These are phyloP conservation scores for Pyrocephalus nanus DNA, from an alignment of 2,797 vertebrate genomes.

Conservation along the genomic window DNA sequence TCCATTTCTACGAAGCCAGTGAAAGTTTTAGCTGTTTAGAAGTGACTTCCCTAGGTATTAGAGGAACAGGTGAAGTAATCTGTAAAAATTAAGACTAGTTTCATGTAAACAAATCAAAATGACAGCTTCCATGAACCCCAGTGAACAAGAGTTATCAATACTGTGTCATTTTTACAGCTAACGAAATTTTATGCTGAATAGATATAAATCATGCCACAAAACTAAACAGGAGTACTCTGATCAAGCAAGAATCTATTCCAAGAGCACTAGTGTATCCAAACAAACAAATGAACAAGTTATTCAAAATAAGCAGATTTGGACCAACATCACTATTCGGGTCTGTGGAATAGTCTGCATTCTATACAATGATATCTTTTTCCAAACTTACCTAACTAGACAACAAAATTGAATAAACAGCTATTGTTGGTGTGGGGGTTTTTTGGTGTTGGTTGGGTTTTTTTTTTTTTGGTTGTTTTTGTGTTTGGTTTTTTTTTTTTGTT, in stretches of 20 bases:
- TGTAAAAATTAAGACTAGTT: background rate
- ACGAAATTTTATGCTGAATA: constrained; percentile 12
- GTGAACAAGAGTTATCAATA: background rate
- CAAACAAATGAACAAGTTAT: background rate
- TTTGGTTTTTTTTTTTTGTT: background rate
- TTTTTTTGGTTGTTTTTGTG: too few species aligned
- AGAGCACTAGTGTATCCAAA: constrained; percentile 27
- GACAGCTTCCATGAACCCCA: constrained; percentile 33
- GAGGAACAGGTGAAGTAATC: background rate
- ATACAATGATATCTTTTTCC: background rate
- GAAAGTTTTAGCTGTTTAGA: background rate
- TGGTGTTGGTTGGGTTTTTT: too few species aligned
- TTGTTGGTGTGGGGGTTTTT: background rate
- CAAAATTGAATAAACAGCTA: constrained; percentile 37
- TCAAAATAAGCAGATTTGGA: constrained; percentile 9
- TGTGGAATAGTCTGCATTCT: constrained; percentile 9
- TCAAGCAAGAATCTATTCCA: constrained; percentile 73
- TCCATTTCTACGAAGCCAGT: background rate
- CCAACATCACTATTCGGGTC: constrained; percentile 12
- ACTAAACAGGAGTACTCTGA: constrained; percentile 80
- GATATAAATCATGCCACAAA: constrained; percentile 75
- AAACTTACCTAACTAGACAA: constrained; percentile 47
- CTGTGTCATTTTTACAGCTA: background rate
- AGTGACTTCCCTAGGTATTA: background rate
- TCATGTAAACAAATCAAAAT: background rate